A percentile compares a stretch with the other conserved stretches of the same genome.
Evolutionary conservation across 2,888 invertebrate species (phyloP).

Genomic region (Encarsia formosa): DNA sequence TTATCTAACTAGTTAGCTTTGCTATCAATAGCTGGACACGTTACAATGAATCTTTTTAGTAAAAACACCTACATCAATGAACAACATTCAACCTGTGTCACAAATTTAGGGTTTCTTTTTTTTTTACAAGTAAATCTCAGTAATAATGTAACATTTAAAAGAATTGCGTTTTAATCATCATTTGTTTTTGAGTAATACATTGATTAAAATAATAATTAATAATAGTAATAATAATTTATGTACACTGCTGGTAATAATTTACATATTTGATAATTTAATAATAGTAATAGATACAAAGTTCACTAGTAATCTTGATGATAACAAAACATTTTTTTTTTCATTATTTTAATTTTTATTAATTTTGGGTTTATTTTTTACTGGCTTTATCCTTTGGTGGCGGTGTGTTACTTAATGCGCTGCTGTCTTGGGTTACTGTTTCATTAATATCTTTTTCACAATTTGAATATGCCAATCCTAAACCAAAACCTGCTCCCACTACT

Average conservation of each 20-base stretch:
- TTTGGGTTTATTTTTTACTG: constrained; percentile 3
- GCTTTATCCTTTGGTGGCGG: constrained; percentile 6
- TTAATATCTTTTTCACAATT: constrained; percentile 75
- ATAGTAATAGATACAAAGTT: constrained; percentile 21
- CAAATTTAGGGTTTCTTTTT: too few species aligned
- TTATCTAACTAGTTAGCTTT: constrained; percentile 5
- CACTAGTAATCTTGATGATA: constrained; percentile 24
- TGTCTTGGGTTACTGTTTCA: constrained; percentile 38
- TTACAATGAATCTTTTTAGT: too few species aligned
- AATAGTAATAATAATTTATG: constrained; percentile 25
- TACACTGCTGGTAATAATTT: constrained; percentile 33
- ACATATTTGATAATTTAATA: constrained; percentile 27
- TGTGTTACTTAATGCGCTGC: constrained; percentile 2
- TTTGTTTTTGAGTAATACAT: too few species aligned
- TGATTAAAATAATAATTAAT: background rate
- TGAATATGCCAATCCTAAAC: constrained; percentile 84
- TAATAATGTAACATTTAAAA: too few species aligned
- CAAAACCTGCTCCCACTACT: constrained; percentile 82
- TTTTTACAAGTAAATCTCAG: too few species aligned
- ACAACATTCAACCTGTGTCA: too few species aligned
- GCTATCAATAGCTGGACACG: background rate
- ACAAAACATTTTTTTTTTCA: constrained; percentile 6
- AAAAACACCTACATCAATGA: too few species aligned
- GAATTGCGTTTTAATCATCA: too few species aligned
- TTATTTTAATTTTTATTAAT: background rate